Conservation (phyloP, 2,797 vertebrate species). For the Sylvia borin region DNA sequence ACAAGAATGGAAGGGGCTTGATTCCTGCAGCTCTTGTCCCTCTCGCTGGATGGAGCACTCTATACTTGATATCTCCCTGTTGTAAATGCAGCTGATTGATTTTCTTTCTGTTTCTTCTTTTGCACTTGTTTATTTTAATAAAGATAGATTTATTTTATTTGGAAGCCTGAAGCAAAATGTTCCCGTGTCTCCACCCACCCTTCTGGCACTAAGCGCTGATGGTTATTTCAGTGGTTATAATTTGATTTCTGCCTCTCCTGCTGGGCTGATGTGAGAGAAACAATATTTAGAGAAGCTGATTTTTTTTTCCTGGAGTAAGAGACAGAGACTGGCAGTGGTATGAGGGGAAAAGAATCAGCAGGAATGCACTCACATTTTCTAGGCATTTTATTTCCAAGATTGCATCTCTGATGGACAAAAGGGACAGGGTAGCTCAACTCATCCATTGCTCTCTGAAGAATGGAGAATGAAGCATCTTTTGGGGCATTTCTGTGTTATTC, state of each 20-base stretch:
- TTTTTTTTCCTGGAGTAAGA: neutral
- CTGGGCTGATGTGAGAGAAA: slow-evolving; percentile 49
- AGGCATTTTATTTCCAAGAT: slow-evolving; percentile 10
- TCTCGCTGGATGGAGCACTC: neutral
- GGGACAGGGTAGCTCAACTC: neutral
- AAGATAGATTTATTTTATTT: slow-evolving; percentile 60
- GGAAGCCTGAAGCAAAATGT: slow-evolving; percentile 28
- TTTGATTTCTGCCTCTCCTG: slow-evolving; percentile 65
- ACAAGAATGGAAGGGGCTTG: neutral
- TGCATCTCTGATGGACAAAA: slow-evolving; percentile 20
- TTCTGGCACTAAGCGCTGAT: neutral
- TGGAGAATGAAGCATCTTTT: neutral
- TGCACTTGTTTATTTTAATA: slow-evolving; percentile 62
- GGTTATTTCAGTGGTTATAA: slow-evolving; percentile 49
- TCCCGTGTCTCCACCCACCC: slow-evolving; percentile 9
- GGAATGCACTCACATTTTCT: neutral
- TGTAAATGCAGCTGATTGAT: slow-evolving; percentile 63
- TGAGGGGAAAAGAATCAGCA: neutral
- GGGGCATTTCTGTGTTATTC: neutral
- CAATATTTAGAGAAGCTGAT: slow-evolving; percentile 39
- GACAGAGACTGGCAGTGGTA: neutral
- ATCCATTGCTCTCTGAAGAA: slow-evolving; percentile 47
- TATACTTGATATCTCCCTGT: neutral
- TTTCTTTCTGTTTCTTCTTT: slow-evolving; percentile 36
- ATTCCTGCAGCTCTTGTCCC: neutral